Evolutionary conservation across 1,140 invertebrate species (phyloP), one percentile per base, ranked within the genome.

Genomic region (Eumaeus atala): DNA sequence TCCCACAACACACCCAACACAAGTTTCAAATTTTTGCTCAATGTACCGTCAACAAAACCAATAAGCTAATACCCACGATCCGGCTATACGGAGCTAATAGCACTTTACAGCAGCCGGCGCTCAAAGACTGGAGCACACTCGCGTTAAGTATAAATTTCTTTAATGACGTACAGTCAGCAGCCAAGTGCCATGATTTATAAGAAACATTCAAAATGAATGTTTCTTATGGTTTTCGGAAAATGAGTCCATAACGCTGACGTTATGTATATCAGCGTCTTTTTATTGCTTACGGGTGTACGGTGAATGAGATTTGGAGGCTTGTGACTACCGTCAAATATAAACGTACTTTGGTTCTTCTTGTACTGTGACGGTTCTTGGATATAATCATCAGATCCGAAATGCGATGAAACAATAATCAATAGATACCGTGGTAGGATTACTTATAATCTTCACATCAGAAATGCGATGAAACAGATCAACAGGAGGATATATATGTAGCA

Each of bases 71-170:
- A 8, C 40, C 16, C 37, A 53, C 51, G 42, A 53, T 58, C 21
- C 21, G 21, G 21, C 21, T 28, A 28, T 28, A 28, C 21, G 21
- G 21, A 44, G 40, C 62, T 68, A 73, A 75, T 67, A 60, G 67
- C 64, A 69, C 69, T 72, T 66, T 64, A 64, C 64, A 64, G 66
- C 71, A 67, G 65, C 70, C 69, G 55, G 69, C 59, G 62, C 55
- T 44, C 47, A 59, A 16, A 28, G 21, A 28, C 49, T 52, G 61
- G 42, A 62, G 53, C 47, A 57, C 67, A 63, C 66, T 59, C 54
- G 57, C 54, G 63, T 58, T 48, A 65, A 72, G 64, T 64, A 72
- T 71, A 73, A 74, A 70, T 70, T 71, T 63, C 54, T 65, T 64
- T 71, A 75, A 71, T 69, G 68, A 71, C 63, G 59, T 58, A 62